A percentile compares a stretch with the other conserved stretches of the same genome.
These are phyloP conservation scores for Plutella xylostella DNA, from an alignment of 2,888 invertebrate genomes.

Conservation along the genomic window DNA sequence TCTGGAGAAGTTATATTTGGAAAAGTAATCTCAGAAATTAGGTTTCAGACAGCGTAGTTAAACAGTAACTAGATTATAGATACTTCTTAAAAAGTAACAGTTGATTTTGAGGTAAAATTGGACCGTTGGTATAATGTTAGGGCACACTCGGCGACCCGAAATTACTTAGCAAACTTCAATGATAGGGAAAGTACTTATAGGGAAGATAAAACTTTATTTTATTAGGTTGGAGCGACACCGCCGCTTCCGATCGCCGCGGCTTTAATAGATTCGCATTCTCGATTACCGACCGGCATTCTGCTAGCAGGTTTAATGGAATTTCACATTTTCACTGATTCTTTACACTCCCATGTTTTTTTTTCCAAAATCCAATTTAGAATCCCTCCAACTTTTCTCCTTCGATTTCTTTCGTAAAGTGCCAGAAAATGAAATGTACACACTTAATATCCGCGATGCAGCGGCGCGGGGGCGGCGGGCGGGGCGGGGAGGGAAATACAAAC, in stretches of 20 bases:
- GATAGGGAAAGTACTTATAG: too few relatives aligned
- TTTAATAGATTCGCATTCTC: conserved; percentile 42
- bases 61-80: too few relatives aligned
- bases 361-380: conserved; percentile 23
- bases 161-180: too few relatives aligned
- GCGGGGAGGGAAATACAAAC: conserved; percentile 38
- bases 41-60: too few relatives aligned
- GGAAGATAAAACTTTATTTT: too few relatives aligned
- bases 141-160: too few relatives aligned
- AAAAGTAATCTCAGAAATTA: too few relatives aligned
- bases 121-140: too few relatives aligned
- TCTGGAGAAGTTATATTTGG: too few relatives aligned
- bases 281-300: conserved; percentile 29
- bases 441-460: conserved; percentile 42
- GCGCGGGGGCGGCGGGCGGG: background rate
- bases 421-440: conserved; percentile 53
- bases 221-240: too few relatives aligned
- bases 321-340: conserved; percentile 32
- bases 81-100: too few relatives aligned
- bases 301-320: conserved; percentile 39
- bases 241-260: conserved; percentile 22
- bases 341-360: conserved; percentile 19
- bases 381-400: conserved; percentile 1
- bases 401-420: conserved; percentile 20
- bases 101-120: conserved; percentile 27